Percentiles rank a stretch among this genome's conserved stretches.
Conservation (phyloP, 2,113 vertebrate species). For the Triplophysa rosa region DNA sequence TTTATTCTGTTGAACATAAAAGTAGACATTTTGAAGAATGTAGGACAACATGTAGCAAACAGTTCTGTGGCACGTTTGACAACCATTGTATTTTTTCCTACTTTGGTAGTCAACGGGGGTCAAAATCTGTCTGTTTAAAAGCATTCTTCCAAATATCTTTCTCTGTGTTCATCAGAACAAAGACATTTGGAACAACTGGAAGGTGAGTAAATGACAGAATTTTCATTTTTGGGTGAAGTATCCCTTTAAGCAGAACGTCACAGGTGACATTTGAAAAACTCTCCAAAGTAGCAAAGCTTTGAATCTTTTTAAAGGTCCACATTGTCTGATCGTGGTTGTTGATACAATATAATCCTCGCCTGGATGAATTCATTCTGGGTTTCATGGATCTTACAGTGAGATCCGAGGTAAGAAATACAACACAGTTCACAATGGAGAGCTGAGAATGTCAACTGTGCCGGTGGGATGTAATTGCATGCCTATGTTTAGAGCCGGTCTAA, state of each 20-base stretch:
- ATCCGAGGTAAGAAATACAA: constrained; percentile 8
- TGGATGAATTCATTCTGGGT: neutral
- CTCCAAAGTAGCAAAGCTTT: neutral
- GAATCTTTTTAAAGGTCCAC: neutral
- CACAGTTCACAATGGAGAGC: constrained; percentile 9
- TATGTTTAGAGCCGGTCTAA: constrained; percentile 33
- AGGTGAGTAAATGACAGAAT: too few relatives aligned
- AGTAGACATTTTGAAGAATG: too few relatives aligned
- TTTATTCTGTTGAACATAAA: too few relatives aligned
- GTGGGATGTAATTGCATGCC: constrained; percentile 19
- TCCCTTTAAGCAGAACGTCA: constrained; percentile 21
- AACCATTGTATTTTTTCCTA: too few relatives aligned
- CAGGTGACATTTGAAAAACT: neutral
- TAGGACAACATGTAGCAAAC: too few relatives aligned
- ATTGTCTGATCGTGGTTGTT: neutral
- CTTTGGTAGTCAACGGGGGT: too few relatives aligned
- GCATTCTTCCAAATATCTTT: too few relatives aligned
- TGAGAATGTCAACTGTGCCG: constrained; percentile 9
- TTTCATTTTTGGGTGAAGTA: too few relatives aligned
- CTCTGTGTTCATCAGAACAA: too few relatives aligned
- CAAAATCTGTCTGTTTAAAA: too few relatives aligned
- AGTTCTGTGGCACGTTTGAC: too few relatives aligned
- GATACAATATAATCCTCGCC: neutral
- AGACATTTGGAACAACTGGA: too few relatives aligned
- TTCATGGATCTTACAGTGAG: neutral